Evolutionary conservation across 2,113 vertebrate genomes (phyloP), one percentile per base, ranked within the genome.

Genomic region (Proteles cristata): DNA sequence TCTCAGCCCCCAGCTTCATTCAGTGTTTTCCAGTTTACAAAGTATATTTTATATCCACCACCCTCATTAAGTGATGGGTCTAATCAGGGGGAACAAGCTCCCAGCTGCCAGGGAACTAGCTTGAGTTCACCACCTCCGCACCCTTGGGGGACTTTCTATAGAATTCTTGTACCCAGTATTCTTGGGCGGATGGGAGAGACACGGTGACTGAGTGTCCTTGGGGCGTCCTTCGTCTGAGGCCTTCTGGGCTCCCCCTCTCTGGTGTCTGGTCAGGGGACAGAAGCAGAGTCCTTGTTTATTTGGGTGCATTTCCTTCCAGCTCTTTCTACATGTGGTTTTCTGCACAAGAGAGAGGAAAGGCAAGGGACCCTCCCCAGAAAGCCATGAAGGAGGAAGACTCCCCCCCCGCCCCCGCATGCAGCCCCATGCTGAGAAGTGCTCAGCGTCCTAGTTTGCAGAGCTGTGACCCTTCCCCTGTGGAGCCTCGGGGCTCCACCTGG

Each of bases 331-430:
- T 43, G 55, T n/a, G 68, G n/a, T 55, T 94, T 89, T 94, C 83
- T 82, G 68, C n/a, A 73, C 33, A 4, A 28, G 21, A 31, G 39
- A 83, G 31, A 76, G 50, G 26, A 73, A 26, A 39, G 45, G 66
- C 25, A 39, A 43, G 69, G 31, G 33, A 2, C 1, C 10, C 15
- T 35, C 21, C 35, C 26, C 77, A 10, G 6, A 43, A 74, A 74
- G 39, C 73, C 43, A 2, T 0, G 2, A 50, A 87, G 76, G 26
- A 39, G n/a, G 69, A n/a, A 7, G 87, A 3, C 39, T 39, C 55
- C 2, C 0, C 5, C 12, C 45, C n/a, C 55, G 1, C 0, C 5
- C 16, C 39, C 74, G 3, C 5, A 4, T 35, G 11, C 39, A 15
- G 1, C 80, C 15, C 66, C 61, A 5, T 1, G 0, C 66, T 2